These are phyloP conservation scores for Lota lota DNA, from an alignment of 2,113 vertebrate genomes.

Conservation along the genomic window DNA sequence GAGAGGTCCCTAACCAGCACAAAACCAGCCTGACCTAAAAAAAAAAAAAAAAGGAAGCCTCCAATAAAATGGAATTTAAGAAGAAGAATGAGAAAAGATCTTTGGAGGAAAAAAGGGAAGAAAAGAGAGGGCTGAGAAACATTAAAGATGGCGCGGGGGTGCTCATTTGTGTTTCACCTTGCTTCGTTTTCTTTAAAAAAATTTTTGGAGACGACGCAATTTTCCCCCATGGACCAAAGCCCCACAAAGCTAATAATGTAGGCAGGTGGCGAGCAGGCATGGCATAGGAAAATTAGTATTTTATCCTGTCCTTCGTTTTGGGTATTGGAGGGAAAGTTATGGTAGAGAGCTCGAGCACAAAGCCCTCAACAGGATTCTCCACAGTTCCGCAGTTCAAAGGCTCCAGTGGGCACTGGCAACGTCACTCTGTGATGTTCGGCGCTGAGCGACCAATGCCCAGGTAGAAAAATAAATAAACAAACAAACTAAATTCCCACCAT, in stretches of 20 bases:
- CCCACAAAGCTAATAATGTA: constrained; percentile 50
- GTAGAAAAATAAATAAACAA: constrained; percentile 5
- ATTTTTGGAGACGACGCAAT: constrained; percentile 30
- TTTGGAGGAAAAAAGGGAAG: constrained; percentile 41
- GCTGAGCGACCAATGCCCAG: constrained; percentile 43
- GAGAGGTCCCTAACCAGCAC: constrained; percentile 48
- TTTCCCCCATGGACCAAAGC: constrained; percentile 28
- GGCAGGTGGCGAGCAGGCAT: no score
- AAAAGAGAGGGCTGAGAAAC: constrained; percentile 11
- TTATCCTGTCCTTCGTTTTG: constrained; percentile 49
- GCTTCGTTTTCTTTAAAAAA: constrained; percentile 22
- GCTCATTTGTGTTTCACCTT: constrained; percentile 40
- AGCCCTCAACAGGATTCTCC: constrained; percentile 68
- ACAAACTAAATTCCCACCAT: no score
- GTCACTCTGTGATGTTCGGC: constrained; percentile 62
- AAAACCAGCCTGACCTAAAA: constrained; percentile 53
- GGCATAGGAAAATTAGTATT: constrained; percentile 3
- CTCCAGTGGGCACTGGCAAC: constrained; percentile 61
- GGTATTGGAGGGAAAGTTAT: constrained; percentile 66
- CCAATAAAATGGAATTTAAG: constrained; percentile 61
- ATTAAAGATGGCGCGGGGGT: constrained; percentile 39
- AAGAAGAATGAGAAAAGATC: constrained; percentile 52
- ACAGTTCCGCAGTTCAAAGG: constrained; percentile 69
- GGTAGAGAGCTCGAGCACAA: constrained; percentile 74
- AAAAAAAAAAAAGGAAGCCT: constrained; percentile 35